A percentile compares a stretch with the other conserved stretches of the same genome.
These are phyloP conservation scores for Philonicus albiceps DNA, from an alignment of 2,888 invertebrate species.

Conservation along the genomic window DNA sequence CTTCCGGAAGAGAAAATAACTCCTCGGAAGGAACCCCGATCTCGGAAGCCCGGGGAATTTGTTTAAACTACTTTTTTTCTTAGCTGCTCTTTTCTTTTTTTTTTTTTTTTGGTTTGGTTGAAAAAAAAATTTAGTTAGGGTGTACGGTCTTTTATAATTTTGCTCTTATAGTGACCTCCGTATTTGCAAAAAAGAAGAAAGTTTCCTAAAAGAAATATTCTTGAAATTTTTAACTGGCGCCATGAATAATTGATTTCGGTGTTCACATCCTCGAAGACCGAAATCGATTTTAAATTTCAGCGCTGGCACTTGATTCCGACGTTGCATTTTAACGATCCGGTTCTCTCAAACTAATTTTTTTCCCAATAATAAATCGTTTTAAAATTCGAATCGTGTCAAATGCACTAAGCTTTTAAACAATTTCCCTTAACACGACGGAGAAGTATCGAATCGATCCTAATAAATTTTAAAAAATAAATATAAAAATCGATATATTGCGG, in stretches of 20 bases:
- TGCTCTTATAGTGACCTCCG: not conserved
- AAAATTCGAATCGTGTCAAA: not conserved
- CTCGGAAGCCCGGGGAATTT: not conserved
- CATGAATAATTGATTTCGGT: constrained; percentile 11
- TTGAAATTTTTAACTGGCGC: not conserved
- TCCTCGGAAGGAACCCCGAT: constrained; percentile 1
- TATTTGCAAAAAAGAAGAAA: not conserved
- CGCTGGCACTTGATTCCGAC: not conserved
- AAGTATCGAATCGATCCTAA: not conserved
- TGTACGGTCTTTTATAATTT: not conserved
- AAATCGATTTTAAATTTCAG: not conserved
- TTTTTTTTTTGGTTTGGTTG: not conserved
- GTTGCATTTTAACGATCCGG: not conserved
- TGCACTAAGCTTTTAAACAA: not conserved
- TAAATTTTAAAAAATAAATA: not conserved
- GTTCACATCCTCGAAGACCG: not conserved
- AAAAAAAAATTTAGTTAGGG: not conserved
- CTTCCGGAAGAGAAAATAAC: constrained; percentile 5
- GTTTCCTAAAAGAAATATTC: not conserved
- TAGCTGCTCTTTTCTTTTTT: not conserved
- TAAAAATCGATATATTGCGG: not conserved
- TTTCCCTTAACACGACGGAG: not conserved
- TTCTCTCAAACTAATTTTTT: not conserved
- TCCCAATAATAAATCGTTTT: not conserved
- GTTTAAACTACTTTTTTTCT: not conserved